Conservation (phyloP, 2,797 vertebrate species). For the Chrosomus eos region DNA sequence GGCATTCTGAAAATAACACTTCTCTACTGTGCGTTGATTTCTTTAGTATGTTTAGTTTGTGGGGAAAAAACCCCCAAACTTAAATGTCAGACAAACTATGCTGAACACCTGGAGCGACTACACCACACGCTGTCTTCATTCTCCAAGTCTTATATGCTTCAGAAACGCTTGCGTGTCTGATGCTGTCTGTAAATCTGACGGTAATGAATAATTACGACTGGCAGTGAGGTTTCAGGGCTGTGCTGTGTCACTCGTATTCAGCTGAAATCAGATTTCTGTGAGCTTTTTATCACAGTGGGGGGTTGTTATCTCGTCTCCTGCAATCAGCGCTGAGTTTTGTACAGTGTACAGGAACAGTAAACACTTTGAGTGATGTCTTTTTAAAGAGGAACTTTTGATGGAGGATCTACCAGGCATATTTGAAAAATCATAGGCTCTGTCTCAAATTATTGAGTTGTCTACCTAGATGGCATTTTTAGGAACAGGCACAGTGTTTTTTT, state of each 20-base stretch:
- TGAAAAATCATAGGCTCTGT: constrained; percentile 53
- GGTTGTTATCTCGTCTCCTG: constrained; percentile 64
- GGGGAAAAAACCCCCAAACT: not conserved
- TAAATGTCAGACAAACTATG: constrained; percentile 46
- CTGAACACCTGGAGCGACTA: constrained; percentile 44
- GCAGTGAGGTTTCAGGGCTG: constrained; percentile 65
- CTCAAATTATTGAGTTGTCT: not conserved
- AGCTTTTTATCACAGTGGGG: constrained; percentile 62
- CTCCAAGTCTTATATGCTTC: constrained; percentile 23
- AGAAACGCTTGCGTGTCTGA: constrained; percentile 6
- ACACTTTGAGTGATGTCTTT: constrained; percentile 52
- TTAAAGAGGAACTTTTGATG: constrained; percentile 42
- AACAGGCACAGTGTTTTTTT: not conserved
- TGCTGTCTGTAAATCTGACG: constrained; percentile 53
- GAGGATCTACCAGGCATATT: constrained; percentile 51
- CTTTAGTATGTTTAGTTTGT: constrained; percentile 35
- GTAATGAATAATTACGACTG: constrained; percentile 70
- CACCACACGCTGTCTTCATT: constrained; percentile 32
- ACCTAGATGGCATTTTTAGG: not conserved
- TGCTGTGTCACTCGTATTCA: constrained; percentile 67
- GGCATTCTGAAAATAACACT: constrained; percentile 56
- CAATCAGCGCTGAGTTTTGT: constrained; percentile 61
- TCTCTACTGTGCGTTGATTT: constrained; percentile 23
- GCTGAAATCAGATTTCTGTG: constrained; percentile 67
- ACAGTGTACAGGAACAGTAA: constrained; percentile 58